A percentile compares a stretch with the other conserved stretches of the same genome.
Evolutionary conservation across 2,888 invertebrate genomes (phyloP).

Genomic region (Alsophila aescularia): DNA sequence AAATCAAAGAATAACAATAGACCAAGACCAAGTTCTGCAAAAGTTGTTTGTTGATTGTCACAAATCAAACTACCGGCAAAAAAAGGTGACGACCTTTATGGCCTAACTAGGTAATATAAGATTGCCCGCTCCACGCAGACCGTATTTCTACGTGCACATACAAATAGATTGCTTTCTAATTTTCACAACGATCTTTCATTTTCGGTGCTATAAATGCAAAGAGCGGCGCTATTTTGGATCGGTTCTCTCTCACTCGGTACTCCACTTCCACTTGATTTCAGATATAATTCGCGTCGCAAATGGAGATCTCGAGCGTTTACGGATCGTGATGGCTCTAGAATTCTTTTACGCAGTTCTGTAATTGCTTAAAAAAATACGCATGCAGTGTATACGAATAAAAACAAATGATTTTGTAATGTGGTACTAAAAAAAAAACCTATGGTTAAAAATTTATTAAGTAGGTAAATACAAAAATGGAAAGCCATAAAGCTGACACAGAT

Average conservation of each 20-base stretch:
- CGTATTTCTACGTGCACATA: conserved; percentile 7
- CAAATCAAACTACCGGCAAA: too few relatives aligned
- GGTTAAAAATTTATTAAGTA: too few relatives aligned
- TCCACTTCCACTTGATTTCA: conserved; percentile 55
- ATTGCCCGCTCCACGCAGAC: conserved; percentile 11
- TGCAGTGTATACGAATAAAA: neutral
- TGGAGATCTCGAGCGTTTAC: conserved; percentile 20
- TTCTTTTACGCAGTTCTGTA: neutral
- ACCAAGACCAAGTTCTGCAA: too few relatives aligned
- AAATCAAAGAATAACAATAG: too few relatives aligned
- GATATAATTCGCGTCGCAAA: conserved; percentile 42
- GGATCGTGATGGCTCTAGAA: conserved; percentile 8
- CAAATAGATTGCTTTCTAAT: conserved; percentile 44
- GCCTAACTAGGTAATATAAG: conserved; percentile 15
- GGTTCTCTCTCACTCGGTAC: conserved; percentile 52
- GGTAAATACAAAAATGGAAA: too few relatives aligned
- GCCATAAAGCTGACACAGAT: too few relatives aligned
- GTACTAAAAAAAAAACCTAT: too few relatives aligned
- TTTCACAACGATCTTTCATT: conserved; percentile 63
- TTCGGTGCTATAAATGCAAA: conserved; percentile 72
- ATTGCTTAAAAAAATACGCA: neutral
- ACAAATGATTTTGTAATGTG: too few relatives aligned
- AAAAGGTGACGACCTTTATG: too few relatives aligned
- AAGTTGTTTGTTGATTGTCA: too few relatives aligned
- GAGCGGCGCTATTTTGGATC: too few relatives aligned